A percentile compares a stretch with the other conserved stretches of the same genome.
Evolutionary conservation across 2,113 vertebrate genomes (phyloP).

Genomic region (Antigone vipio): DNA sequence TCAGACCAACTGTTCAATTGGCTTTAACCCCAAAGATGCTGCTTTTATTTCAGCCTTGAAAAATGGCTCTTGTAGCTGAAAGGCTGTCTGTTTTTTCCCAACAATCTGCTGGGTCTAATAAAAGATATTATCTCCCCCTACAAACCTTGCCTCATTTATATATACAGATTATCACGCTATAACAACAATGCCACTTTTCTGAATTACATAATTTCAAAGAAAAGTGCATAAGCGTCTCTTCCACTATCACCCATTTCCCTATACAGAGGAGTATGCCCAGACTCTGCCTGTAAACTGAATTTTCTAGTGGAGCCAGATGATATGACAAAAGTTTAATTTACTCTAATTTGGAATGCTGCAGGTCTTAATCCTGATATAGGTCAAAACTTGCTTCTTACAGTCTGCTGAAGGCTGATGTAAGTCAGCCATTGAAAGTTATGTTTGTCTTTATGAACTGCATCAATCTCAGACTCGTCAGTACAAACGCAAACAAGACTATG

Average conservation of each 20-base stretch:
- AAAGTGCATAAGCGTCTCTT: neutral
- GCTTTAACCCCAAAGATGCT: neutral
- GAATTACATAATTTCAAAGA: neutral
- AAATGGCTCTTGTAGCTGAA: neutral
- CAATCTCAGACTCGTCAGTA: constrained; percentile 8
- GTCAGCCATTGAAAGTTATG: neutral
- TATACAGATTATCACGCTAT: neutral
- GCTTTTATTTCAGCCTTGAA: constrained; percentile 18
- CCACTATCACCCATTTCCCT: neutral
- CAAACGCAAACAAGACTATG: neutral
- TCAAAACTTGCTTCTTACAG: constrained; percentile 15
- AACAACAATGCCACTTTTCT: neutral
- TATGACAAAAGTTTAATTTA: constrained; percentile 27
- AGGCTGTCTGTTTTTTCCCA: neutral
- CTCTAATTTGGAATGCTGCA: constrained; percentile 9
- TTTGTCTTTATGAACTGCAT: constrained; percentile 16
- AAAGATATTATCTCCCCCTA: neutral
- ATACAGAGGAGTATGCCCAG: neutral
- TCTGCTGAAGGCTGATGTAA: constrained; percentile 17
- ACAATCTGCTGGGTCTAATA: neutral
- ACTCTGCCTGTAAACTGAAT: neutral
- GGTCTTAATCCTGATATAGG: constrained; percentile 25
- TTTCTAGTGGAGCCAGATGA: neutral
- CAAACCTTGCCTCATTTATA: neutral
- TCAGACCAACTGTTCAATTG: neutral